Evolutionary conservation across 1,140 invertebrate genomes (phyloP).

Genomic region (Doryteuthis pealeii): DNA sequence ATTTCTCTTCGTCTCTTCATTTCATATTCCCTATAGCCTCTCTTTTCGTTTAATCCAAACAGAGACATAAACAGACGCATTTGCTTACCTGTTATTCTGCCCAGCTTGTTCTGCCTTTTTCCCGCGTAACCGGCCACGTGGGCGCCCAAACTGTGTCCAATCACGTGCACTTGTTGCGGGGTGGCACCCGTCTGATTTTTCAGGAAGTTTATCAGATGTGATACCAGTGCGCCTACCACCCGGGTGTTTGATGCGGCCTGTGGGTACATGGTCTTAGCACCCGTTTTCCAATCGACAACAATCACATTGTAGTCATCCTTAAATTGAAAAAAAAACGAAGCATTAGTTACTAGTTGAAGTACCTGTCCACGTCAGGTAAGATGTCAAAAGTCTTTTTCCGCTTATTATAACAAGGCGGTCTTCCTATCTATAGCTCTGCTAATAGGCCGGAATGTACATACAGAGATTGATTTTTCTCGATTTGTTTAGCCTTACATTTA

Average conservation of each 20-base stretch:
- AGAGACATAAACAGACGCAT: too few species aligned
- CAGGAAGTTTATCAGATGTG: conserved; percentile 67
- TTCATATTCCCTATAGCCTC: too few species aligned
- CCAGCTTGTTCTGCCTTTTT: conserved; percentile 77
- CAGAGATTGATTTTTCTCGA: too few species aligned
- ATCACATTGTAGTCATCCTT: conserved; percentile 72
- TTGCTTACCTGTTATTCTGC: conserved; percentile 51
- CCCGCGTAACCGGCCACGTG: conserved; percentile 88
- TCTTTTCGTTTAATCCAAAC: too few species aligned
- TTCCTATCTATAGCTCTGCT: too few species aligned
- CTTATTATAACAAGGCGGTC: not conserved
- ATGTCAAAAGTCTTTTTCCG: not conserved
- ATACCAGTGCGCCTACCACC: conserved; percentile 85
- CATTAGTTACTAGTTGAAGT: not conserved
- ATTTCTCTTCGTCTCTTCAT: too few species aligned
- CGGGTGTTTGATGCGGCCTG: conserved; percentile 88
- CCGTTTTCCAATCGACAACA: conserved; percentile 91
- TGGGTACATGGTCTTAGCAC: conserved; percentile 83
- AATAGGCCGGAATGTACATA: too few species aligned
- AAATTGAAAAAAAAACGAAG: not conserved
- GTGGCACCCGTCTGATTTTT: conserved; percentile 17
- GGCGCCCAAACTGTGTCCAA: conserved; percentile 89
- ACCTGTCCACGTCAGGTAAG: too few species aligned
- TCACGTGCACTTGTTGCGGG: conserved; percentile 67
- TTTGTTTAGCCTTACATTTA: too few species aligned